Evolutionary conservation across 1,140 invertebrate species (phyloP).

Genomic region (Episyrphus balteatus): DNA sequence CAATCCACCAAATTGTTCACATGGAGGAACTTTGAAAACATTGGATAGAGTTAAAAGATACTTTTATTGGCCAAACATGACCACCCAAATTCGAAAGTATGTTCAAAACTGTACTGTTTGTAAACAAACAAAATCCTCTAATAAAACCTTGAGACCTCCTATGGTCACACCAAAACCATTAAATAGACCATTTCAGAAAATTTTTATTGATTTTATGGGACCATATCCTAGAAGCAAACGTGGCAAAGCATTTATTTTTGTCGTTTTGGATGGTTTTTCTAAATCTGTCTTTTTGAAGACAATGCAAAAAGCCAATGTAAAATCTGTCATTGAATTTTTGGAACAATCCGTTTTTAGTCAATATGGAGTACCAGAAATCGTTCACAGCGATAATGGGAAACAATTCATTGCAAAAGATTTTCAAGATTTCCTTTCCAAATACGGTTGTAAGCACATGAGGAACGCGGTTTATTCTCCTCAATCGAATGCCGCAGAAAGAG

Average conservation of each 20-base stretch:
- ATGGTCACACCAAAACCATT: not conserved
- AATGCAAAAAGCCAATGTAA: not conserved
- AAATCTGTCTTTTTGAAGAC: not conserved
- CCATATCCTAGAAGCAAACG: not conserved
- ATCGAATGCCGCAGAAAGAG: slow-evolving; percentile 1
- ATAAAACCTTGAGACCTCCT: not conserved
- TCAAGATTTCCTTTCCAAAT: not conserved
- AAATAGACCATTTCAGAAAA: slow-evolving; percentile 1
- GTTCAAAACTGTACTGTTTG: not conserved
- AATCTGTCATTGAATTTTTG: too few relatives aligned
- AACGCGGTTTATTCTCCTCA: slow-evolving; percentile 2
- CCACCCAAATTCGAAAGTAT: not conserved
- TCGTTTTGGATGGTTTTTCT: not conserved
- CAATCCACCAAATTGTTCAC: not conserved
- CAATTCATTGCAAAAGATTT: too few relatives aligned
- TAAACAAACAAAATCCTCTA: slow-evolving; percentile 1
- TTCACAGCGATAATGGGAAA: not conserved
- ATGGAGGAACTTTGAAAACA: not conserved
- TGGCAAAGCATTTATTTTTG: not conserved
- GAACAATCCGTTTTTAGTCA: not conserved
- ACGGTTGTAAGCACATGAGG: slow-evolving; percentile 2
- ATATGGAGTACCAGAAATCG: slow-evolving; percentile 1
- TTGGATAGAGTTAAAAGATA: not conserved
- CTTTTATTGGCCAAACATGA: too few relatives aligned
- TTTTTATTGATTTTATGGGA: slow-evolving; percentile 4